A percentile compares a stretch with the other conserved stretches of the same genome.
phyloP scores from a whole-genome alignment of 1,140 invertebrate species.

The Scaptodrosophila lebanonensis region DNA sequence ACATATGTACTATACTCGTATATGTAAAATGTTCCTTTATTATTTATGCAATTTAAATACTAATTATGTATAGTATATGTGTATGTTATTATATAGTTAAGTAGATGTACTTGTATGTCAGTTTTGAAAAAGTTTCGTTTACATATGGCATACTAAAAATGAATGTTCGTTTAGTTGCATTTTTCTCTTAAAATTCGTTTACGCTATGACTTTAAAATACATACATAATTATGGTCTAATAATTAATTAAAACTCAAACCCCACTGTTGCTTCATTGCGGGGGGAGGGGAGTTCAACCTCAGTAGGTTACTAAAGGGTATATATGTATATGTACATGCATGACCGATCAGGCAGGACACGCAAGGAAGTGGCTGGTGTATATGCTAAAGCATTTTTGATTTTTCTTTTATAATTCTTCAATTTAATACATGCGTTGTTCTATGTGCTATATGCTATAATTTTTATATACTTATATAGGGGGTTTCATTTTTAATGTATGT shows the following conservation, averaged over 20 bases:
- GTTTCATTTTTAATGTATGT: constrained; percentile 38
- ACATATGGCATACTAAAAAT: constrained; percentile 62
- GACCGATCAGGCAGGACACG: constrained; percentile 19
- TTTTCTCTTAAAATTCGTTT: constrained; percentile 64
- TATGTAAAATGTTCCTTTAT: constrained; percentile 74
- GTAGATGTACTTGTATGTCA: constrained; percentile 42
- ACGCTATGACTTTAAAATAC: constrained; percentile 72
- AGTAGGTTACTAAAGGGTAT: constrained; percentile 25
- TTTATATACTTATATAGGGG: constrained; percentile 9
- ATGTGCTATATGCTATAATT: constrained; percentile 62
- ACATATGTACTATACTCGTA: too few relatives aligned
- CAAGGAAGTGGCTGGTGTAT: constrained; percentile 51
- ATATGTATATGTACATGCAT: constrained; percentile 59
- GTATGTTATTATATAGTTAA: constrained; percentile 48
- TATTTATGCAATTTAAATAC: constrained; percentile 70
- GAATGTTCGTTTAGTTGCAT: constrained; percentile 30
- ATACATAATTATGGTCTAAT: constrained; percentile 50
- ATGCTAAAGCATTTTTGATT: constrained; percentile 74
- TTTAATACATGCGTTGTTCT: constrained; percentile 68
- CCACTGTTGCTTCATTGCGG: constrained; percentile 55
- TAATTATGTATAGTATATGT: too few relatives aligned
- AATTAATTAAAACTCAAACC: constrained; percentile 49
- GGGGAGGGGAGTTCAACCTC: constrained; percentile 60
- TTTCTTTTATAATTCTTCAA: constrained; percentile 19
- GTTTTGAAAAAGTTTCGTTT: constrained; percentile 54